phyloP scores from a whole-genome alignment of 2,888 invertebrate species.

The Pyrrhosoma nymphula region DNA sequence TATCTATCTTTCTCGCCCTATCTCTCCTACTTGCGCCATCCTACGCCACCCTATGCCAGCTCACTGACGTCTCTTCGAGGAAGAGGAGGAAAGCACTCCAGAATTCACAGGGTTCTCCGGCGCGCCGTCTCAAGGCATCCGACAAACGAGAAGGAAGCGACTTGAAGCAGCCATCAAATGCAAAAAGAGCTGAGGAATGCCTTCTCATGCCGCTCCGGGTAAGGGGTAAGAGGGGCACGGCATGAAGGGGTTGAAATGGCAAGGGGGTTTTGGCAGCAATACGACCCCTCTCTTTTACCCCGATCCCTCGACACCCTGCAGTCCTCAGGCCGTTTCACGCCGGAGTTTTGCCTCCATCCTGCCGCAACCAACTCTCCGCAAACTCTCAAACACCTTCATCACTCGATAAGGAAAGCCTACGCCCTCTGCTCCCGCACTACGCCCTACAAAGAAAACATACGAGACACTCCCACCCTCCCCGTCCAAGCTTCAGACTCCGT shows the following conservation, averaged over 20 bases:
- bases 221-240: neutral
- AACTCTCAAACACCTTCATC: neutral
- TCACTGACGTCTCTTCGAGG: neutral
- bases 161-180: constrained; percentile 16
- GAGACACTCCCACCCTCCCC: neutral
- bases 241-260: neutral
- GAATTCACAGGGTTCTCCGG: neutral
- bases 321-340: neutral
- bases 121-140: neutral
- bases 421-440: neutral
- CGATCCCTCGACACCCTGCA: neutral
- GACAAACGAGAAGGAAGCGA: neutral
- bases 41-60: neutral
- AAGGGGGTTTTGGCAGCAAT: neutral
- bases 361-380: neutral
- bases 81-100: neutral
- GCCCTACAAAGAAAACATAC: neutral
- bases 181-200: neutral
- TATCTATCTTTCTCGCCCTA: neutral
- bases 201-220: neutral
- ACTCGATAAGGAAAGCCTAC: neutral
- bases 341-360: neutral
- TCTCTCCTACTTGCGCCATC: neutral
- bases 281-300: neutral
- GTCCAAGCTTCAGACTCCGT: neutral